Percentiles rank a stretch among this genome's conserved stretches.
These are phyloP conservation scores for Linnaemya tessellans DNA, from an alignment of 2,888 invertebrate species.

Conservation along the genomic window DNA sequence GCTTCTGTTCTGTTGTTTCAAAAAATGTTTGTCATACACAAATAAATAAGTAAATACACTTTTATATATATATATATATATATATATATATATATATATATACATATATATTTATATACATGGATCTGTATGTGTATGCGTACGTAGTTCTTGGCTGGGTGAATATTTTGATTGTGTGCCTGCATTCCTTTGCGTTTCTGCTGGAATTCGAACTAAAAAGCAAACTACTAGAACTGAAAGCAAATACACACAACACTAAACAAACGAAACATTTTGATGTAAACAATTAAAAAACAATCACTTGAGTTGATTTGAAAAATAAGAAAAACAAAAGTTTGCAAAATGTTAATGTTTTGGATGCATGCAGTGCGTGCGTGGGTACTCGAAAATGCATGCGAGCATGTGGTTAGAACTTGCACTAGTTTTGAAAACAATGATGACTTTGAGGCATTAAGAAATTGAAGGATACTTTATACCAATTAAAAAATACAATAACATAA, in stretches of 20 bases:
- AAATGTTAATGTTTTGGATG: not conserved
- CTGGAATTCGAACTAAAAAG: conserved; percentile 17
- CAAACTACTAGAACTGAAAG: conserved; percentile 49
- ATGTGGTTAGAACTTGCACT: not conserved
- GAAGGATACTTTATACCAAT: conserved; percentile 10
- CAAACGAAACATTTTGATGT: conserved; percentile 62
- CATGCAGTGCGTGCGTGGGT: not conserved
- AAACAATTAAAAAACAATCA: conserved; percentile 71
- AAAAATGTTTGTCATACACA: no score
- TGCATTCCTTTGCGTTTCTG: not conserved
- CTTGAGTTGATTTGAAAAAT: conserved; percentile 53
- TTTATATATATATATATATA: no score
- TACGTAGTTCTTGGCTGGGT: conserved; percentile 27
- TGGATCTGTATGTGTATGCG: conserved; percentile 4
- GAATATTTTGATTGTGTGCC: not conserved
- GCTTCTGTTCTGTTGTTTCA: conserved; percentile 65
- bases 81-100: no score
- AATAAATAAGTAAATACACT: no score
- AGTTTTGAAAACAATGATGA: not conserved
- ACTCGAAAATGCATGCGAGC: not conserved
- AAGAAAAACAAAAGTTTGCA: conserved; percentile 16
- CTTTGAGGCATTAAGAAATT: conserved; percentile 7
- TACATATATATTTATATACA: no score
- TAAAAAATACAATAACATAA: not conserved
- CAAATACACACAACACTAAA: conserved; percentile 30